A percentile compares a stretch with the other conserved stretches of the same genome.
phyloP scores from a whole-genome alignment of 2,797 vertebrate genomes.

The Novumbra hubbsi region DNA sequence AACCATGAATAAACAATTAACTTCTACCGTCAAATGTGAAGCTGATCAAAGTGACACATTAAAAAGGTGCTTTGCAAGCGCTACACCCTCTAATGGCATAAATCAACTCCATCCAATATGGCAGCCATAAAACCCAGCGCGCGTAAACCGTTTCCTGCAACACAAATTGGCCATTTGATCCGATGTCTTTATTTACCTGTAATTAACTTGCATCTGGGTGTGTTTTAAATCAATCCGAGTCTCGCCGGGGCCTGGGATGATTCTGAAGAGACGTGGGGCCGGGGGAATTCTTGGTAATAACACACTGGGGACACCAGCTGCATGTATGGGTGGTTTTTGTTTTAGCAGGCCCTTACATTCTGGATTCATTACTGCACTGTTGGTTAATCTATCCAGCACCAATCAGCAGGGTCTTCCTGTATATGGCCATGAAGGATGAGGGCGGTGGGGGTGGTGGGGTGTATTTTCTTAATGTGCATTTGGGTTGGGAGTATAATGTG shows the following conservation, averaged over 20 bases:
- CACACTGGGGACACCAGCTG: conserved; percentile 2
- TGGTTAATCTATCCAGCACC: conserved; percentile 9
- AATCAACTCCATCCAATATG: background rate
- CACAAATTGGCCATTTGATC: background rate
- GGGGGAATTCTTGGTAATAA: background rate
- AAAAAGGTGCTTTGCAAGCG: background rate
- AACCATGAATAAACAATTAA: background rate
- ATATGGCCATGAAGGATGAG: background rate
- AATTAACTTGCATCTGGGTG: conserved; percentile 6
- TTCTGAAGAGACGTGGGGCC: background rate
- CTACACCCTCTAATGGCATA: background rate
- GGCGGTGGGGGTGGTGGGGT: background rate
- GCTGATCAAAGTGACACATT: background rate
- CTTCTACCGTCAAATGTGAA: background rate
- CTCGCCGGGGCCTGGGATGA: background rate
- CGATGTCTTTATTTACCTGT: background rate
- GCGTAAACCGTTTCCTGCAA: background rate
- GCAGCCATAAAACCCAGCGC: background rate
- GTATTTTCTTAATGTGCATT: background rate
- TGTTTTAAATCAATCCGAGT: background rate
- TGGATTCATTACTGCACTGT: conserved; percentile 17
- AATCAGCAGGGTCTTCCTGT: background rate
- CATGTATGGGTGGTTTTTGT: background rate
- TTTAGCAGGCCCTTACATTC: background rate
- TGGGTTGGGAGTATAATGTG: background rate